Evolutionary conservation across 2,113 vertebrate genomes (phyloP).

Genomic region (Colaptes auratus): DNA sequence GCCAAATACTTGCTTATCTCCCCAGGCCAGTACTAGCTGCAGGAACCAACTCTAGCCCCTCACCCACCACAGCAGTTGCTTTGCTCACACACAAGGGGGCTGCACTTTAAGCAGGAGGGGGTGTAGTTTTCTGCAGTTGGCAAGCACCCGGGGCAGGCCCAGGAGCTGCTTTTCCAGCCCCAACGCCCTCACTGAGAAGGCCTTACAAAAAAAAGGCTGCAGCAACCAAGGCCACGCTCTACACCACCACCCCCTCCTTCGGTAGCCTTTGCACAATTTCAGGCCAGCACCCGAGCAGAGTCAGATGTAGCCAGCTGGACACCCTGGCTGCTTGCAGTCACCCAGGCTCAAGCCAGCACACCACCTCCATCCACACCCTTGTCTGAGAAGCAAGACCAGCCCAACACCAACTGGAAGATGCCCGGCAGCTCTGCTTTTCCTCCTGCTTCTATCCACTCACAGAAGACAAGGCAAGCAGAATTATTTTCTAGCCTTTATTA

Average conservation of each 20-base stretch:
- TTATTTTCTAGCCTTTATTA: conserved; percentile 61
- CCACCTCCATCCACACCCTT: neutral
- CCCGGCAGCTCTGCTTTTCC: neutral
- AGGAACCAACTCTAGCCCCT: neutral
- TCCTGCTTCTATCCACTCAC: neutral
- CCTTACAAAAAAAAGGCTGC: neutral
- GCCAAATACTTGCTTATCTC: neutral
- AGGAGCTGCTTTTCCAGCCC: neutral
- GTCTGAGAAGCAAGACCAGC: neutral
- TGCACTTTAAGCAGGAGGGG: neutral
- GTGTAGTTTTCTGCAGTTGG: neutral
- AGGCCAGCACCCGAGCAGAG: neutral
- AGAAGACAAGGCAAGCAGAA: neutral
- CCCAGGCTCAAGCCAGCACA: neutral
- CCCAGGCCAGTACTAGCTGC: neutral
- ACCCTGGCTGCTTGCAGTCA: neutral
- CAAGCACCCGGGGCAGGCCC: neutral
- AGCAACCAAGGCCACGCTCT: neutral
- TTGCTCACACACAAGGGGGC: neutral
- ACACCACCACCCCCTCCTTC: neutral
- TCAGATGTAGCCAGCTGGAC: neutral
- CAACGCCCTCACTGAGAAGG: neutral
- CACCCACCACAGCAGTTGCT: neutral
- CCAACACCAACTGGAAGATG: neutral
- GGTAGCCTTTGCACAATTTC: neutral